A percentile compares a stretch with the other conserved stretches of the same genome.
These are phyloP conservation scores for Drosophila busckii DNA, from an alignment of 1,140 invertebrate genomes.

Conservation along the genomic window DNA sequence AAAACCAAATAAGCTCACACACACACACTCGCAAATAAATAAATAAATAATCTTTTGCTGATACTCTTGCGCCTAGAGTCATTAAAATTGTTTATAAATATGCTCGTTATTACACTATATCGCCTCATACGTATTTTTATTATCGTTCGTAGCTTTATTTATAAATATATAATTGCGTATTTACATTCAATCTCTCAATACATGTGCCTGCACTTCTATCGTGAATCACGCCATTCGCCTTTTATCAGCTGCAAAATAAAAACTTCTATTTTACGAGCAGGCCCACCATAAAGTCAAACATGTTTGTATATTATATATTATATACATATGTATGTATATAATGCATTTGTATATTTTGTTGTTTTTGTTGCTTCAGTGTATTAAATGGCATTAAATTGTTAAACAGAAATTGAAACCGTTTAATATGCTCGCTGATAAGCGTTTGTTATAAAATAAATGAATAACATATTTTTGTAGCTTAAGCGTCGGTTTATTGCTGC, in stretches of 20 bases:
- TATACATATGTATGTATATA: conserved; percentile 22
- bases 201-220: conserved; percentile 29
- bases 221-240: conserved; percentile 68
- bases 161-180: conserved; percentile 1
- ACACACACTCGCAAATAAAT: background rate
- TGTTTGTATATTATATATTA: conserved; percentile 53
- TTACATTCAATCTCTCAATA: no score
- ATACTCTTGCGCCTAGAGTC: conserved; percentile 7
- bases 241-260: conserved; percentile 57
- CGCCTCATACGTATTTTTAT: conserved; percentile 28
- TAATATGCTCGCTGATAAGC: no score
- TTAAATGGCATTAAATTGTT: conserved; percentile 48
- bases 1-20: conserved; percentile 5
- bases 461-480: no score
- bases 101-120: no score
- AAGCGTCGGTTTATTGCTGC: no score
- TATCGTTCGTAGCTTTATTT: conserved; percentile 24
- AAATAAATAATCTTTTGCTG: conserved; percentile 22
- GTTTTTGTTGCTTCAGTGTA: conserved; percentile 43
- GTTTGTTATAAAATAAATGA: no score
- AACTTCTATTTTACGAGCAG: conserved; percentile 48
- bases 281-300: conserved; percentile 2
- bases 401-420: no score
- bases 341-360: conserved; percentile 30
- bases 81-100: conserved; percentile 12